phyloP scores from a whole-genome alignment of 2,797 vertebrate species.

The Menidia menidia region DNA sequence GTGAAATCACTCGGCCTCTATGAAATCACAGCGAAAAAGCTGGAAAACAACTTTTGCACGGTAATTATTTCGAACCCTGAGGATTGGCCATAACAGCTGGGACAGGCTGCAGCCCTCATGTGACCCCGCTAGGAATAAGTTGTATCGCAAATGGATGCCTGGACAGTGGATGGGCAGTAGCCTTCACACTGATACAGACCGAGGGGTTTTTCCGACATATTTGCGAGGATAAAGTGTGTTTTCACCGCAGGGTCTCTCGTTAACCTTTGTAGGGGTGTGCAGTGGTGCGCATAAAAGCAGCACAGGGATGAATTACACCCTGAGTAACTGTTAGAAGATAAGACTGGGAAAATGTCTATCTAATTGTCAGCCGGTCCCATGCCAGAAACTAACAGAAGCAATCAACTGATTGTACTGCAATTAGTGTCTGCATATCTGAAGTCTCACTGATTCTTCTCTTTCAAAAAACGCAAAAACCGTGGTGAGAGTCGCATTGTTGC shows the following conservation, averaged over 20 bases:
- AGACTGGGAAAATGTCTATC: conserved; percentile 1
- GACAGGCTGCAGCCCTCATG: no score
- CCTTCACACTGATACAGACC: background rate
- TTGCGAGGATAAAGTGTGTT: background rate
- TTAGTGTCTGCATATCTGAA: background rate
- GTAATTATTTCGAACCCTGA: conserved; percentile 28
- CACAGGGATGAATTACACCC: background rate
- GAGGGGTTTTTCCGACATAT: conserved; percentile 9
- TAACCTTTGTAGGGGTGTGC: conserved; percentile 3
- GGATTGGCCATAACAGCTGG: no score
- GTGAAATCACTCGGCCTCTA: conserved; percentile 48
- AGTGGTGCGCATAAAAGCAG: background rate
- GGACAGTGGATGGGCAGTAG: background rate
- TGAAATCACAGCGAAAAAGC: conserved; percentile 35
- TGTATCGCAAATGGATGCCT: no score
- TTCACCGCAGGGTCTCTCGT: conserved; percentile 1
- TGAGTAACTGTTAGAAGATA: background rate
- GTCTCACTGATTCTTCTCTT: background rate
- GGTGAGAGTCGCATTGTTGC: background rate
- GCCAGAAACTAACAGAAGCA: conserved; percentile 1
- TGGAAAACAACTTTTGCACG: conserved; percentile 30
- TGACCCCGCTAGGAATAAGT: no score
- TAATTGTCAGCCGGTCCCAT: conserved; percentile 13
- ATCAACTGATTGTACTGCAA: conserved; percentile 6
- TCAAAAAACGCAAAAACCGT: background rate